Percentiles rank a stretch among this genome's conserved stretches.
Evolutionary conservation across 2,888 invertebrate species (phyloP).

Genomic region (Athripsodes cinereus): DNA sequence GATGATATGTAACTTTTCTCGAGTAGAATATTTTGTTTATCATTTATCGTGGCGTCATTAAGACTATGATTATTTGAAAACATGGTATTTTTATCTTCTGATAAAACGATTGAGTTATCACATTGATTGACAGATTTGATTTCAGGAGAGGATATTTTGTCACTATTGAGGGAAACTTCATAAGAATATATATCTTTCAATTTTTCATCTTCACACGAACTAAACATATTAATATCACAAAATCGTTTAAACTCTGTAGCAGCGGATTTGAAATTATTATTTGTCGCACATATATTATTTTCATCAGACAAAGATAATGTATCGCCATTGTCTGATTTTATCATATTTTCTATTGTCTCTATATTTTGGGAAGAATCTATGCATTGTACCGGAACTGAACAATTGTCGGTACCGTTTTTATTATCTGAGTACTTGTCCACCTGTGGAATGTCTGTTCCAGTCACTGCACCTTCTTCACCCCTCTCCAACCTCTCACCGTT

Average conservation of each 20-base stretch:
- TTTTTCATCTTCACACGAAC: conserved; percentile 12
- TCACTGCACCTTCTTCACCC: neutral
- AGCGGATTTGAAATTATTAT: conserved; percentile 15
- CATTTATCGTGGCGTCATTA: too few relatives aligned
- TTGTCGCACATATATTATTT: neutral
- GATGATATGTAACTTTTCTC: too few relatives aligned
- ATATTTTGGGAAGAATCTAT: neutral
- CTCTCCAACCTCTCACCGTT: neutral
- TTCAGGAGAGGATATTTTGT: neutral
- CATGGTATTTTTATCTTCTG: too few relatives aligned
- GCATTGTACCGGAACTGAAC: neutral
- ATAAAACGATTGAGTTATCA: too few relatives aligned
- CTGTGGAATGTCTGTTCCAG: conserved; percentile 10
- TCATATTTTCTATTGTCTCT: neutral
- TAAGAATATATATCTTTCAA: conserved; percentile 5
- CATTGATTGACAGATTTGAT: too few relatives aligned
- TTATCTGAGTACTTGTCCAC: conserved; percentile 6
- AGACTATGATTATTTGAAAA: too few relatives aligned
- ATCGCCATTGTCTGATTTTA: conserved; percentile 1
- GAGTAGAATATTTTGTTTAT: too few relatives aligned
- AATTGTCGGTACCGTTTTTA: neutral
- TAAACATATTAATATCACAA: conserved; percentile 26
- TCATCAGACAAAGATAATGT: neutral
- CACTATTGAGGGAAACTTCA: conserved; percentile 10
- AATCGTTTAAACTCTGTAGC: conserved; percentile 23